These are phyloP conservation scores for Aleiodes leptofemur DNA, from an alignment of 2,888 invertebrate species.

Conservation along the genomic window DNA sequence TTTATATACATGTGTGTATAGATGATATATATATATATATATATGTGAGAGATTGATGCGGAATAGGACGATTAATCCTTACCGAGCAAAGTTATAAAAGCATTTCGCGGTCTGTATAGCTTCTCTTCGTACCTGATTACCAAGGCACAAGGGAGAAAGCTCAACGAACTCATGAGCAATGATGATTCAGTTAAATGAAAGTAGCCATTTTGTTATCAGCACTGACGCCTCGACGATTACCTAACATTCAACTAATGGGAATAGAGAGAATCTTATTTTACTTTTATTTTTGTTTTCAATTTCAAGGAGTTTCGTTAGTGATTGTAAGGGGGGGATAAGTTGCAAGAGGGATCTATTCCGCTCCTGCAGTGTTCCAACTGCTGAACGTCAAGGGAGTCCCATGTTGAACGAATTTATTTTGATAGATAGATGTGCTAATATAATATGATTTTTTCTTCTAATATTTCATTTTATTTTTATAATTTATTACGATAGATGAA, in stretches of 20 bases:
- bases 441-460: too few species aligned
- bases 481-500: too few species aligned
- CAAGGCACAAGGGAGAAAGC: conserved; percentile 13
- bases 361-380: too few species aligned
- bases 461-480: too few species aligned
- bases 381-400: too few species aligned
- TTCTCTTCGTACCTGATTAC: conserved; percentile 11
- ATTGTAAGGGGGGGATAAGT: too few species aligned
- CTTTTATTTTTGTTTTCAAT: too few species aligned
- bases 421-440: too few species aligned
- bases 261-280: neutral
- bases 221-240: neutral
- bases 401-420: too few species aligned
- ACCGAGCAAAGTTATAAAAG: conserved; percentile 17
- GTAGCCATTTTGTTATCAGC: conserved; percentile 1
- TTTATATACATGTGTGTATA: too few species aligned
- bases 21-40: neutral
- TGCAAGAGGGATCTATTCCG: too few species aligned
- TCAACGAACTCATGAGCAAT: conserved; percentile 2
- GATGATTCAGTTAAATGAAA: conserved; percentile 15
- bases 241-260: neutral
- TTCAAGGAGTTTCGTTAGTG: too few species aligned
- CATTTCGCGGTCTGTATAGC: conserved; percentile 11
- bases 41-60: conserved; percentile 19
- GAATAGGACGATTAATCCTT: conserved; percentile 43